phyloP scores from a whole-genome alignment of 2,888 invertebrate genomes.

The Drosophila kanekoi region DNA sequence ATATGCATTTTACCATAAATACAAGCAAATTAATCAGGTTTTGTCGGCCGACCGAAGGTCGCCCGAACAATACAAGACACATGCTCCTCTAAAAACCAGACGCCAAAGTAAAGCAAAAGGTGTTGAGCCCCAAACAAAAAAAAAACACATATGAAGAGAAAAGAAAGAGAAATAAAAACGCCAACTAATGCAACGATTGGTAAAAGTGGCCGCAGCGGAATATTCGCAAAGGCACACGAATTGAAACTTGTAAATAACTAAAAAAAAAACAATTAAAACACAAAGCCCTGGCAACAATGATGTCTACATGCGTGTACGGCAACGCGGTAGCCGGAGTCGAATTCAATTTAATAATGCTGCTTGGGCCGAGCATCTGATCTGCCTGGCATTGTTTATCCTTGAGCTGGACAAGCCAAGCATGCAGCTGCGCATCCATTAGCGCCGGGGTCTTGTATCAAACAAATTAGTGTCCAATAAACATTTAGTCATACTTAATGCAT shows the following conservation, averaged over 20 bases:
- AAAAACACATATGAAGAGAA: slow-evolving; percentile 4
- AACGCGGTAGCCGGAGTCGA: slow-evolving; percentile 8
- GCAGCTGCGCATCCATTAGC: slow-evolving; percentile 61
- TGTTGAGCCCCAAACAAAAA: slow-evolving; percentile 10
- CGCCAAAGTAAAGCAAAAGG: slow-evolving; percentile 37
- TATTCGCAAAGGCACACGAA: slow-evolving; percentile 25
- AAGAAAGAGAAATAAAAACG: slow-evolving; percentile 21
- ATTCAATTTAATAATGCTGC: slow-evolving; percentile 44
- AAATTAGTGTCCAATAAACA: slow-evolving; percentile 37
- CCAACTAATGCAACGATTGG: slow-evolving; percentile 62
- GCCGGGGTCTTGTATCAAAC: slow-evolving; percentile 42
- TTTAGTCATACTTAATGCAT: slow-evolving; percentile 22
- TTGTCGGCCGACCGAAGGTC: slow-evolving; percentile 51
- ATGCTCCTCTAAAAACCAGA: slow-evolving; percentile 34
- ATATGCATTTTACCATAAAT: slow-evolving; percentile 61
- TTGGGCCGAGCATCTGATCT: too few species aligned
- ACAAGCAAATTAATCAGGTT: slow-evolving; percentile 66
- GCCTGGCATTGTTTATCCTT: slow-evolving; percentile 51
- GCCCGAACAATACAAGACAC: slow-evolving; percentile 29
- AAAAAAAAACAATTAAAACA: slow-evolving; percentile 34
- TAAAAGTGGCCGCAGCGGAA: slow-evolving; percentile 33
- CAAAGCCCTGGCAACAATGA: slow-evolving; percentile 12
- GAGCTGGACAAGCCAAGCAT: slow-evolving; percentile 55
- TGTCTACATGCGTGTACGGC: slow-evolving; percentile 18
- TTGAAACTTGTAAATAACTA: slow-evolving; percentile 25